Base-by-base conservation (phyloP, 2,888 invertebrate species). In the Cactoblastis cactorum region DNA sequence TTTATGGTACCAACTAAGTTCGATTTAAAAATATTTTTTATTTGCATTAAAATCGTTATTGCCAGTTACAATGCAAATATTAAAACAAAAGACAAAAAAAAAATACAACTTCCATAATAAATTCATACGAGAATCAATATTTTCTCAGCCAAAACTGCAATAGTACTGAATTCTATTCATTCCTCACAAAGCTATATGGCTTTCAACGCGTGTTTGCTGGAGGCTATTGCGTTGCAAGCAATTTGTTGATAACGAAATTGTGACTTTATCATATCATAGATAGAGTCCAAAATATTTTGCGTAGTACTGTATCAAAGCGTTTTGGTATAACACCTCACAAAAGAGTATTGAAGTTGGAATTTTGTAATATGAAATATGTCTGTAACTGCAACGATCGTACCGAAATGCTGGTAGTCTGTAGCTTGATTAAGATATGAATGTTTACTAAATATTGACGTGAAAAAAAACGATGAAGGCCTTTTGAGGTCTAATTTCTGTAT, bases 101-200 rank as follows among this genome's bases (percentile, higher is more conserved):
- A 22, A 6, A n/a, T 8, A 41, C 43, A 4, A 15, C 15, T 15
- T 14, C 24, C 12, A 41, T 22, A 22, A 12, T 6, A 15, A 32
- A 32, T 32, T 43, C 32, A 43, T 28, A 43, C 17, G 3, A n/a
- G 15, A 43, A 43, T 43, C 24, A 28, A 43, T n/a, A n/a, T n/a
- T 43, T 43, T 43, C 33, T 38, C 49, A 49, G 50, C 53, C 39
- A 58, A 51, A 57, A 59, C 65, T 15, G 6, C 47, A 32, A 28
- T 43, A 43, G 28, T 17, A 17, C 28, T 37, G 28, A 8, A 43
- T 43, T 43, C 17, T 28, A 28, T 43, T 43, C 41, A 39, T 39
- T 19, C 19, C 12, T 39, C 18, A 22, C 22, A 28, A 43, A 43
- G 43, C 43, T 43, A 28, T 43, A 28, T 43, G 43, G 43, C 15